phyloP scores from a whole-genome alignment of 1,140 invertebrate genomes.

The Grapholita molesta region DNA sequence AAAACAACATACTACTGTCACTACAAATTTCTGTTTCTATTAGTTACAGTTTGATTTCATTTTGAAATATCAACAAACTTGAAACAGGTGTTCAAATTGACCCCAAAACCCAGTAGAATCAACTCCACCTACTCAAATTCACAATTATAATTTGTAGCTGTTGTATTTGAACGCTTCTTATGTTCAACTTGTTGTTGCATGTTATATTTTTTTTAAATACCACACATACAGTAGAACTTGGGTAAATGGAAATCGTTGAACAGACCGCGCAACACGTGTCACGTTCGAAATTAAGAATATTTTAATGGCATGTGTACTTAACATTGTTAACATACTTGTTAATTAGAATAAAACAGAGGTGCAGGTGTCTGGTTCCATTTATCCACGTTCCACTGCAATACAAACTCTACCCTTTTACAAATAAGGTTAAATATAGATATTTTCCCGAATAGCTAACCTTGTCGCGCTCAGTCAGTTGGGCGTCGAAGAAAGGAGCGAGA shows the following conservation, averaged over 20 bases:
- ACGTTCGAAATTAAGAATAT: background rate
- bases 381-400: conserved; percentile 30
- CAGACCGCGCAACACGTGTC: background rate
- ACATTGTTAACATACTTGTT: too few relatives aligned
- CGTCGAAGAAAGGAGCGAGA: conserved; percentile 66
- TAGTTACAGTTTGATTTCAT: background rate
- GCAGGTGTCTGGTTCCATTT: conserved; percentile 19
- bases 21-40: background rate
- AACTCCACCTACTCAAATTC: background rate
- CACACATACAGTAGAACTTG: background rate
- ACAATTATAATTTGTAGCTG: background rate
- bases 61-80: background rate
- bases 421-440: conserved; percentile 35
- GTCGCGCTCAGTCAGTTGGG: conserved; percentile 75
- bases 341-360: background rate
- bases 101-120: background rate
- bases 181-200: conserved; percentile 48
- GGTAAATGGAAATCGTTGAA: background rate
- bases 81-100: background rate
- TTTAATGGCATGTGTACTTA: too few relatives aligned
- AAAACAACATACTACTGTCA: too few relatives aligned
- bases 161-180: conserved; percentile 4
- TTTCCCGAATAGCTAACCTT: conserved; percentile 70
- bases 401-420: conserved; percentile 30
- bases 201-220: conserved; percentile 40